Conservation (phyloP, 2,797 vertebrate species). For the Enteromius afrohamiltoni region DNA sequence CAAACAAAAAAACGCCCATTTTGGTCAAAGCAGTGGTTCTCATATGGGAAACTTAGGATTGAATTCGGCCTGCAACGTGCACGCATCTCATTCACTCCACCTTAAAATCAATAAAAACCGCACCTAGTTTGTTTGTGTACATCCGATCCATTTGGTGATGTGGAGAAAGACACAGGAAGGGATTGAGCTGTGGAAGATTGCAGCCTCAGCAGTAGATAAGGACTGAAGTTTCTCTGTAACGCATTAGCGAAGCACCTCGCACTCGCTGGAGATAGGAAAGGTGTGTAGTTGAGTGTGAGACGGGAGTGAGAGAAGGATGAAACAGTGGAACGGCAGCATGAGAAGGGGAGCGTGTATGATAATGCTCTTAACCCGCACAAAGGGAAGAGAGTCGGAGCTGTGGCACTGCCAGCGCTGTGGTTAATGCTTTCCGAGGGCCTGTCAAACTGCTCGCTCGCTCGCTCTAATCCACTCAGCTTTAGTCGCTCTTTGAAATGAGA, state of each 20-base stretch:
- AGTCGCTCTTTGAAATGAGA: conserved; percentile 79
- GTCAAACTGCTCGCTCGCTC: conserved; percentile 80
- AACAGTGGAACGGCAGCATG: conserved; percentile 59
- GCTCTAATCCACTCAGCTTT: conserved; percentile 83
- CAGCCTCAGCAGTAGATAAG: conserved; percentile 79
- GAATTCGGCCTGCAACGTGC: not conserved
- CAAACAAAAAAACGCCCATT: not conserved
- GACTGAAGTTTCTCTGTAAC: conserved; percentile 75
- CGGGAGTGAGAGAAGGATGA: conserved; percentile 26
- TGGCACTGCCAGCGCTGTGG: conserved; percentile 76
- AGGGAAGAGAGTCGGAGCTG: conserved; percentile 38
- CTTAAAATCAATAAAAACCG: not conserved
- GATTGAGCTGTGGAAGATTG: conserved; percentile 77
- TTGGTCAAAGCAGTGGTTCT: not conserved
- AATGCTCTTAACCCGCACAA: conserved; percentile 55
- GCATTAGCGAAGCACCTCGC: conserved; percentile 77
- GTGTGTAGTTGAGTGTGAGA: not conserved
- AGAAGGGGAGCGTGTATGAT: conserved; percentile 76
- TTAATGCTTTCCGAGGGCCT: conserved; percentile 82
- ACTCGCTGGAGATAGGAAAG: conserved; percentile 8
- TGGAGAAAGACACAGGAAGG: conserved; percentile 65
- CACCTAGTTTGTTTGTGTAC: not conserved
- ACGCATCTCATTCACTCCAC: not conserved
- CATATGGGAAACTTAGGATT: not conserved
- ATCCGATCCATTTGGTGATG: conserved; percentile 45